Conservation (phyloP, 2,113 vertebrate species). For the Pontoporia blainvillei region DNA sequence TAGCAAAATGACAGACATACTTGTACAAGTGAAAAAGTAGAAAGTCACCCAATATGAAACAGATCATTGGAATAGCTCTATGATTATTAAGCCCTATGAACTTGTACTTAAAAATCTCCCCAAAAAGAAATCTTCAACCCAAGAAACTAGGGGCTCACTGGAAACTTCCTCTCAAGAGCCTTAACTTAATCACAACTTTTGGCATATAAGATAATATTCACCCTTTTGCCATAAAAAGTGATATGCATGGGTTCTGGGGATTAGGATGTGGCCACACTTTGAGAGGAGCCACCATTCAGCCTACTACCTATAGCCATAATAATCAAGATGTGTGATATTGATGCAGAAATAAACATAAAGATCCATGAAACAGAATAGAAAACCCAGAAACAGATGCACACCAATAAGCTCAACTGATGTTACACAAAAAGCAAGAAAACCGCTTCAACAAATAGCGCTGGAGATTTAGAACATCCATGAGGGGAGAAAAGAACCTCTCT, state of each 20-base stretch:
- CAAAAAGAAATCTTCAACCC: background rate
- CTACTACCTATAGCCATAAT: background rate
- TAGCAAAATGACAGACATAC: background rate
- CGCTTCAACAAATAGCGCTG: background rate
- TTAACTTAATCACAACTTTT: background rate
- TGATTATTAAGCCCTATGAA: background rate
- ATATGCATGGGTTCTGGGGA: background rate
- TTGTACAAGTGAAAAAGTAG: background rate
- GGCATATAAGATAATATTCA: background rate
- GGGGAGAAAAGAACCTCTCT: background rate
- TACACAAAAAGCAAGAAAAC: background rate
- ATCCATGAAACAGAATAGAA: background rate
- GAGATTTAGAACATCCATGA: background rate
- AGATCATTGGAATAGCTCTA: background rate
- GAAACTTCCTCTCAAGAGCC: background rate
- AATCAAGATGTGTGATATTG: background rate
- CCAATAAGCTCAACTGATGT: background rate
- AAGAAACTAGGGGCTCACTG: background rate
- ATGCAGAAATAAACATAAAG: background rate
- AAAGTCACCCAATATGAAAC: background rate
- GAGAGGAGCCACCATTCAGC: background rate
- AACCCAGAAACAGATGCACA: background rate
- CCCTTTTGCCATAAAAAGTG: background rate
- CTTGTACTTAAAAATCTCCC: background rate
- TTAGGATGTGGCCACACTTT: background rate